These are phyloP conservation scores for Xanthia icteritia DNA, from an alignment of 2,888 invertebrate species.

Conservation along the genomic window DNA sequence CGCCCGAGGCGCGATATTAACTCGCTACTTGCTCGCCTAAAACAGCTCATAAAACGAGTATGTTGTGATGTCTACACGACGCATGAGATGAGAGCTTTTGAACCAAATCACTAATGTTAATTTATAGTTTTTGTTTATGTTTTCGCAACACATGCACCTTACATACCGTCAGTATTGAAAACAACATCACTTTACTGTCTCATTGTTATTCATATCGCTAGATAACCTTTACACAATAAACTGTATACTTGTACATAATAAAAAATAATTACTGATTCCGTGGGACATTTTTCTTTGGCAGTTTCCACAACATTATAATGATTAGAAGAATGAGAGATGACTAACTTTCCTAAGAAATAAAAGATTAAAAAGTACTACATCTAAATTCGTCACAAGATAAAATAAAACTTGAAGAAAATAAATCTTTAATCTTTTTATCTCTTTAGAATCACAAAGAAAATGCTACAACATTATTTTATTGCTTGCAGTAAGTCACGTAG, in stretches of 20 bases:
- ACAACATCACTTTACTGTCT: neutral
- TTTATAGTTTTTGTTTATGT: conserved; percentile 14
- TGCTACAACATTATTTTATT: neutral
- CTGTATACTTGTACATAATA: neutral
- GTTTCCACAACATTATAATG: conserved; percentile 11
- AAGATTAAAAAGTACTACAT: conserved; percentile 13
- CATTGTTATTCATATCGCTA: conserved; percentile 1
- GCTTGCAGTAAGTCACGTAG: neutral
- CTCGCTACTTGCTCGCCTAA: conserved; percentile 79
- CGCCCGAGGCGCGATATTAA: conserved; percentile 80
- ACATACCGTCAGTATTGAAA: neutral
- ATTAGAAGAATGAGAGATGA: neutral
- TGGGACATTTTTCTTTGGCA: conserved; percentile 4
- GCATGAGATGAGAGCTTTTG: conserved; percentile 5
- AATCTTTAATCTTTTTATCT: neutral
- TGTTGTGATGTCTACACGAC: conserved; percentile 32
- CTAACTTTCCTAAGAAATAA: neutral
- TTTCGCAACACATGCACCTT: neutral
- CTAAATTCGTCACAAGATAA: neutral
- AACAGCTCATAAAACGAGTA: conserved; percentile 62
- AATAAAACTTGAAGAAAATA: neutral
- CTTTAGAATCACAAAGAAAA: neutral
- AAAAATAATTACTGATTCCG: conserved; percentile 1
- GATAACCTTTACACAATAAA: conserved; percentile 22
- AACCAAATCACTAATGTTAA: neutral